These are phyloP conservation scores for Balaeniceps rex DNA, from an alignment of 2,113 vertebrate species.

Conservation along the genomic window DNA sequence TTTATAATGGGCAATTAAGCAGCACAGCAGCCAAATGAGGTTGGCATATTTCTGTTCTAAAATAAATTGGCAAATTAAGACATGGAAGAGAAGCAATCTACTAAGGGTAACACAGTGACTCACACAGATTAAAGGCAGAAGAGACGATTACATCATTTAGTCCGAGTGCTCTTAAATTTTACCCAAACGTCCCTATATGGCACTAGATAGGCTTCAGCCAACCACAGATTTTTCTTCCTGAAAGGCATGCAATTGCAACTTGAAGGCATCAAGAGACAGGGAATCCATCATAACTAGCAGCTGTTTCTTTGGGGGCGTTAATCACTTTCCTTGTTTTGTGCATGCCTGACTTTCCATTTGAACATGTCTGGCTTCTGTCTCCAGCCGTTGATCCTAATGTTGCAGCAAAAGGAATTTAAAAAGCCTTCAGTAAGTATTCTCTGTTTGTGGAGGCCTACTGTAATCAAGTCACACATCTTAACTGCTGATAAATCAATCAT, in stretches of 20 bases:
- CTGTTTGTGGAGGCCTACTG: neutral
- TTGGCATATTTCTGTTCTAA: neutral
- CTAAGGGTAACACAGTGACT: neutral
- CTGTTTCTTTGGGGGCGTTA: neutral
- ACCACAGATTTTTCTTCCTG: neutral
- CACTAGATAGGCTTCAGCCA: neutral
- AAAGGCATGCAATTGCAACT: neutral
- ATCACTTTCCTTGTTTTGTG: neutral
- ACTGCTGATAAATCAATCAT: neutral
- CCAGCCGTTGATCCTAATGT: neutral
- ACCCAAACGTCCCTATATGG: neutral
- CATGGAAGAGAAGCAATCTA: neutral
- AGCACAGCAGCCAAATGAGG: neutral
- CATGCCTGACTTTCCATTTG: neutral
- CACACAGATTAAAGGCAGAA: neutral
- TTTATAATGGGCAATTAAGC: neutral
- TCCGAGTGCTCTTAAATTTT: neutral
- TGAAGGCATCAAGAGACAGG: neutral
- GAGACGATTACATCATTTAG: neutral
- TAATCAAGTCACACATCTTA: neutral
- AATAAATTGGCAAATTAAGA: slow-evolving; percentile 21
- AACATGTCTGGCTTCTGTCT: neutral
- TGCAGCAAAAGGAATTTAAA: neutral
- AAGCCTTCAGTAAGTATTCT: neutral
- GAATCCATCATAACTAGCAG: neutral